Base-by-base conservation (phyloP, 2,888 invertebrate genomes). In the Frankliniella intonsa region DNA sequence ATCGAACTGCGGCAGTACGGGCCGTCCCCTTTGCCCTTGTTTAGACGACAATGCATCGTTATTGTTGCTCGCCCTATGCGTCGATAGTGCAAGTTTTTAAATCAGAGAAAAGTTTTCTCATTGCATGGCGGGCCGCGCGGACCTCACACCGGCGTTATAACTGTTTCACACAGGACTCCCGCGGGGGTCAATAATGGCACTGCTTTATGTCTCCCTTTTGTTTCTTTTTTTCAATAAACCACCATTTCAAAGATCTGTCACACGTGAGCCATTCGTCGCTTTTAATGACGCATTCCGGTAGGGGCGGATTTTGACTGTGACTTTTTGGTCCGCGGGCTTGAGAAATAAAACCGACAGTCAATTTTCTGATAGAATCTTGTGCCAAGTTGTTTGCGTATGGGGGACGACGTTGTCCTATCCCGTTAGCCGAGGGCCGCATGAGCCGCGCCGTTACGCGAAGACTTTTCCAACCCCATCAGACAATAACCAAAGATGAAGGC, bases 21-120 rank as follows among this genome's bases (percentile, higher is more conserved):
- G 12, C 69, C 69, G 25, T 25, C 69, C 69, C 65, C 19, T n/a
- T 65, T 19, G 14, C 62, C 62, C 62, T 62, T 62, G 62, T 62
- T 62, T n/a, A n/a, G 62, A n/a, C 62, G 69, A 22, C 69, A 69
- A 69, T 69, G 69, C 69, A 25, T 76, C 69, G 69, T 76, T 76
- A 76, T 76, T 76, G 69, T 76, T 76, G 25, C 69, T 12, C 19
- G 22, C 25, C 69, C 22, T 22, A 25, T 76, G 25, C 22, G 25
- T 76, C 69, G 69, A 76, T 76, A 25, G 69, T 25, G 25, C 69
- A 8, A 76, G 69, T 76, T 76, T 76, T 76, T 76, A 76, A 76
- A 25, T 76, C 69, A 25, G 22, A 25, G 38, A 38, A 38, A 38
- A 38, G 38, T 38, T 38, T 38, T 38, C 38, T 38, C 38, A 38